Evolutionary conservation across 2,113 vertebrate genomes (phyloP).

Genomic region (Erinaceus europaeus): DNA sequence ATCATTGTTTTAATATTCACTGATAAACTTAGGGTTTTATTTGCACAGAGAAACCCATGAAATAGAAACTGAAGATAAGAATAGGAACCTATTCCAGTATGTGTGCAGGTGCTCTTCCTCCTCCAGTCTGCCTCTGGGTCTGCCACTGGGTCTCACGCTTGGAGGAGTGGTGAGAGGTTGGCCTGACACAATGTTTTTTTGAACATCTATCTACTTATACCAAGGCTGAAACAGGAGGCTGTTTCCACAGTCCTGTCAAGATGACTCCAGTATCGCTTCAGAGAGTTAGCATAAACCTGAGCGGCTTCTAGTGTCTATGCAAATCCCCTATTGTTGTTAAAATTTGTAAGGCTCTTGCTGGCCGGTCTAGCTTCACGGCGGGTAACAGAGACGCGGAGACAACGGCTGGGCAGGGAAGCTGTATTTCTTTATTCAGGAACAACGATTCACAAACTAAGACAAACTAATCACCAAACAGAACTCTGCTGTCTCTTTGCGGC

Average conservation of each 20-base stretch:
- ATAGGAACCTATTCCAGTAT: background rate
- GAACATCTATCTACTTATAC: background rate
- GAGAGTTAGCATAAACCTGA: background rate
- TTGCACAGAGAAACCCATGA: background rate
- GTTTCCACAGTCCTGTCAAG: background rate
- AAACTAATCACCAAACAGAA: too few species aligned
- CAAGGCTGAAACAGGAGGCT: background rate
- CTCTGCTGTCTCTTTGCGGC: too few species aligned
- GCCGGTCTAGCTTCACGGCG: too few species aligned
- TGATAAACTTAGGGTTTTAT: constrained; percentile 2
- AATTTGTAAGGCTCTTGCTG: too few species aligned
- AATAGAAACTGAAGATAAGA: background rate
- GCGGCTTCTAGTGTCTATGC: background rate
- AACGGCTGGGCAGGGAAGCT: too few species aligned
- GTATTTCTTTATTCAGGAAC: too few species aligned
- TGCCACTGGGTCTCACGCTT: accelerated
- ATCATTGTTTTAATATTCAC: constrained; percentile 40
- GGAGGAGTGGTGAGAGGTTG: background rate
- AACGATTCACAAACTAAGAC: too few species aligned
- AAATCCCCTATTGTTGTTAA: too few species aligned
- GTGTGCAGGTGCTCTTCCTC: background rate
- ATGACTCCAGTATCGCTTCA: background rate
- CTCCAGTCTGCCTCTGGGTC: background rate
- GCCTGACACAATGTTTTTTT: background rate
- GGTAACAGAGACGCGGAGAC: too few species aligned